Evolutionary conservation across 1,140 invertebrate genomes (phyloP), one percentile per base, ranked within the genome.

Genomic region (Drosophila watanabei): DNA sequence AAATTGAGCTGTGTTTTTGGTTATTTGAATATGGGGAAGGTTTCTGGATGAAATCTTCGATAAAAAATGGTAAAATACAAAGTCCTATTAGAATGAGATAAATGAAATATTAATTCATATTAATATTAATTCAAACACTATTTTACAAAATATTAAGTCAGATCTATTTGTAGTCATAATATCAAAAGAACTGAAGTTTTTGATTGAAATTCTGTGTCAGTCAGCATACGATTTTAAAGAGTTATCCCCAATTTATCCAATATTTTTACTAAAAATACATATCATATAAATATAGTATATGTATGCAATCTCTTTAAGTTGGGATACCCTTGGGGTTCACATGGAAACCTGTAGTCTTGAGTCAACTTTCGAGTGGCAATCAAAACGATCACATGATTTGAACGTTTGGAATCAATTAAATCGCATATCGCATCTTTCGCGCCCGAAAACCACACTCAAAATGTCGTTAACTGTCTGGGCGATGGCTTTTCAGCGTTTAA

Each of bases 401-500:
- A n/a, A 39, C 41, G 57, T 71, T 72, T 39, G 39, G 39, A 59
- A 41, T 72, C 66, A 59, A 71, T 72, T 72, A 59, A 71, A 72
- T 39, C 24, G 43, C 57, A 59, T 49, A 14, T 56, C 30, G 39
- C 57, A 46, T 48, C 41, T 57, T 77, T 57, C 13, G 61, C 48
- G 49, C 20, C 63, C 43, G 11, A 52, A 56, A 78, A 69, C 57
- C 49, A 43, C 20, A 66, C 43, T 48, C 75, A 28, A 43, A 37
- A 39, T 59, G 24, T 68, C 37, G 45, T 68, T 78, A 56, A 56
- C 49, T 39, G 59, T 37, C 9, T 61, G 32, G 48, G 14, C 20
- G 35, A 69, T 57, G 37, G 24, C 43, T 78, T 69, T 49, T 11
- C 57, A 54, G 20, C 30, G 30, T 46, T 78, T 30, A 43, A 56